Percentiles rank a stretch among this genome's conserved stretches.
phyloP scores from a whole-genome alignment of 2,113 vertebrate genomes.

The Tachysurus fulvidraco region DNA sequence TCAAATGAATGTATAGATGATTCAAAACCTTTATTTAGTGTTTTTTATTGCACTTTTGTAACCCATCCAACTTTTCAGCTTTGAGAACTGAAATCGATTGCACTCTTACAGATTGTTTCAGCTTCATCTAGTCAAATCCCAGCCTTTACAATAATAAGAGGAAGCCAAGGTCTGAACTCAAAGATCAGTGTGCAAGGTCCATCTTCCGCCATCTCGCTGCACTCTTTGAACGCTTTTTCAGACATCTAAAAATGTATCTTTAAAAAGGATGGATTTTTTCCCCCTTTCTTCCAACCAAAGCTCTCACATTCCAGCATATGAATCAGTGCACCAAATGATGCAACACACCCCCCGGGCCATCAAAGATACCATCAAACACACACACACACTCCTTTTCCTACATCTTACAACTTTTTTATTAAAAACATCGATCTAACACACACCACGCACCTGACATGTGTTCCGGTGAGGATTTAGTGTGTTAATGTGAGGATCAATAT shows the following conservation, averaged over 20 bases:
- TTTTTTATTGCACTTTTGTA: neutral
- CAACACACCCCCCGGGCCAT: slow-evolving; percentile 26
- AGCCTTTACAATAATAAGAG: neutral
- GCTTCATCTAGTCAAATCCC: neutral
- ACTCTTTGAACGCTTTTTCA: slow-evolving; percentile 9
- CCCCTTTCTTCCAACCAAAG: slow-evolving; percentile 19
- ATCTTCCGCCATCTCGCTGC: neutral
- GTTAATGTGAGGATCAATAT: slow-evolving; percentile 64
- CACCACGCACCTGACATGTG: slow-evolving; percentile 61
- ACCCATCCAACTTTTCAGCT: slow-evolving; percentile 2
- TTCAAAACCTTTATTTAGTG: neutral
- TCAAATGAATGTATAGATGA: neutral
- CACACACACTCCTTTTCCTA: slow-evolving; percentile 37
- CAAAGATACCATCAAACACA: slow-evolving; percentile 48
- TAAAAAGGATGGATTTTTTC: slow-evolving; percentile 25
- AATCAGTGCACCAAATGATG: slow-evolving; percentile 66
- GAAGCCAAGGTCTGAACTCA: slow-evolving; percentile 15
- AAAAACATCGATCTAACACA: slow-evolving; percentile 65
- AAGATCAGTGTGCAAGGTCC: slow-evolving; percentile 15
- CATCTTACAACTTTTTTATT: slow-evolving; percentile 61
- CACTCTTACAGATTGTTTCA: neutral
- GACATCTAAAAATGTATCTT: slow-evolving; percentile 30
- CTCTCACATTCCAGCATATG: slow-evolving; percentile 49
- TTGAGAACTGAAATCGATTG: neutral
- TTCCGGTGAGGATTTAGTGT: slow-evolving; percentile 52